Evolutionary conservation across 2,888 invertebrate species (phyloP).

Genomic region (Eupithecia vulgata): DNA sequence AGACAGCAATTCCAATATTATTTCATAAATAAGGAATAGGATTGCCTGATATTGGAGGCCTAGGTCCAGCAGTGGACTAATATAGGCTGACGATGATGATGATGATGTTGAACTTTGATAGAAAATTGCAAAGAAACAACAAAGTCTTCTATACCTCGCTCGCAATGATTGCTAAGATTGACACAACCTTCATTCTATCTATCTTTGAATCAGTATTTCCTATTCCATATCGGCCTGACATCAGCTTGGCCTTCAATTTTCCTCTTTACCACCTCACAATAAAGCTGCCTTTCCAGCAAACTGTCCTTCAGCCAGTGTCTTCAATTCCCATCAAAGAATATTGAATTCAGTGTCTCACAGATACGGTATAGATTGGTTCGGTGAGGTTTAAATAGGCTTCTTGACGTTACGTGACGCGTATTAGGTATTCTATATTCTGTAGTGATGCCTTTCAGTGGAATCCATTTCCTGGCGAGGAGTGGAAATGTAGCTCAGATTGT

Average conservation of each 20-base stretch:
- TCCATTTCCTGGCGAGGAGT: constrained; percentile 52
- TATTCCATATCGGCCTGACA: constrained; percentile 15
- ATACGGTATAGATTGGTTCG: constrained; percentile 37
- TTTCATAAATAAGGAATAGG: too few species aligned
- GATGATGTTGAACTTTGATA: neutral
- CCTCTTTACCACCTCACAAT: constrained; percentile 1
- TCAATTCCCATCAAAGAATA: constrained; percentile 14
- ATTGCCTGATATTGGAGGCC: too few species aligned
- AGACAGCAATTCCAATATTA: too few species aligned
- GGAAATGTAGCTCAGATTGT: constrained; percentile 34
- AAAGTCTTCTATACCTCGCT: neutral
- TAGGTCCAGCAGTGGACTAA: too few species aligned
- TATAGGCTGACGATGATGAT: too few species aligned
- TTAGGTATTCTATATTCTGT: constrained; percentile 49
- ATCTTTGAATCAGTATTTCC: constrained; percentile 34
- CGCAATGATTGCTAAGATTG: constrained; percentile 25
- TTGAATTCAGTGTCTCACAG: neutral
- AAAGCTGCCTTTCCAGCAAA: constrained; percentile 10
- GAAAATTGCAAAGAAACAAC: neutral
- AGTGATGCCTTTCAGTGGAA: constrained; percentile 50
- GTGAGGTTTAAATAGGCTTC: constrained; percentile 21
- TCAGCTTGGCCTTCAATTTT: constrained; percentile 11
- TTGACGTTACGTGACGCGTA: constrained; percentile 46
- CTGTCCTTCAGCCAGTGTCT: constrained; percentile 5
- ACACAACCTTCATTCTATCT: constrained; percentile 23